Base-by-base conservation (phyloP, 2,888 invertebrate genomes). In the Rhodophaea formosa region DNA sequence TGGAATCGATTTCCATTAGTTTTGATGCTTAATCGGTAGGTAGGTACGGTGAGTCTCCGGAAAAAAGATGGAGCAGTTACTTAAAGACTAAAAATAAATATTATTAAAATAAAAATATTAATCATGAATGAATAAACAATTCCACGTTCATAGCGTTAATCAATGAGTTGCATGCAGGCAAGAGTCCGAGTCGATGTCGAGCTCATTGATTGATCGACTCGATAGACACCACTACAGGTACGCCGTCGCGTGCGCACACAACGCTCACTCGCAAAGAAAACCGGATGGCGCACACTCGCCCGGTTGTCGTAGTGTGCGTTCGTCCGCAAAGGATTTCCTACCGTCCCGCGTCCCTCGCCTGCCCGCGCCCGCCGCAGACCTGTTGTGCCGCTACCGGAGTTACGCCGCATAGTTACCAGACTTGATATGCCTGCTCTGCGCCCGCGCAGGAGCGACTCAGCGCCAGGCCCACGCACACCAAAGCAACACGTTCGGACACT, bases 371-470 rank as follows among this genome's bases (percentile, higher is more conserved):
- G 84, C 83, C 87, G 86, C 92, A 80, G 90, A 90, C 90, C 90
- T 90, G 90, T 89, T 91, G 86, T 84, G 84, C 83, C 78, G 91
- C 91, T 91, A 91, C 91, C 86, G 90, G 91, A 90, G 90, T 91
- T 91, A 91, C 91, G 90, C 91, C 86, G 90, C 89, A 88, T 91
- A 90, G 87, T 90, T 91, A 89, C 90, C 88, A 85, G 88, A 86
- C 86, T 86, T 80, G 88, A 86, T 88, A 86, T 86, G 87, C 86
- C 78, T 79, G 85, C 82, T 82, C 82, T 72, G 75, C 73, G 70
- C 71, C 70, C 67, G 70, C 72, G 62, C 73, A 73, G 71, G 75
- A 67, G 64, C 71, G 72, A 67, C 74, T 68, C 74, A 68, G 67
- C 73, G 60, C 67, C 65, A 64, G 68, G 69, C 77, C 77, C 80